phyloP scores from a whole-genome alignment of 2,888 invertebrate species.

The Balanococcus diminutus region DNA sequence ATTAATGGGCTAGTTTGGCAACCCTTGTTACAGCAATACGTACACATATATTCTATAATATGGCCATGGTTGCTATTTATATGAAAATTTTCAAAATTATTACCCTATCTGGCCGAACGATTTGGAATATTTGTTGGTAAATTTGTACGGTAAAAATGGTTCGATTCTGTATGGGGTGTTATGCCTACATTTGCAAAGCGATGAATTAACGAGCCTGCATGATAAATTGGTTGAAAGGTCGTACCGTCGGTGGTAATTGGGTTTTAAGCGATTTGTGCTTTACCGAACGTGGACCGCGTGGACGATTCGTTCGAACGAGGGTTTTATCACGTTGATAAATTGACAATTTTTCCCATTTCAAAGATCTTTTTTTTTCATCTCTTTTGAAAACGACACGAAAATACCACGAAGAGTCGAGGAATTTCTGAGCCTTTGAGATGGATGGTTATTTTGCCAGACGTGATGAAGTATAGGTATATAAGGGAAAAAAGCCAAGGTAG shows the following conservation, averaged over 20 bases:
- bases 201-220: neutral
- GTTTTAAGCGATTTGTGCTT: conserved; percentile 23
- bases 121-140: neutral
- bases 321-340: conserved; percentile 23
- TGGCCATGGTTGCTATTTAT: neutral
- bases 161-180: neutral
- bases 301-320: conserved; percentile 9
- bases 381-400: neutral
- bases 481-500: neutral
- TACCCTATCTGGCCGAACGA: neutral
- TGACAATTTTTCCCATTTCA: neutral
- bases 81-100: neutral
- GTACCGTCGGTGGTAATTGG: conserved; percentile 6
- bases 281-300: too few relatives aligned
- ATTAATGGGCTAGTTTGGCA: neutral
- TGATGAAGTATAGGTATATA: too few relatives aligned
- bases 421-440: neutral
- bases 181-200: neutral
- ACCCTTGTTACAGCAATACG: neutral
- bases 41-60: neutral
- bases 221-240: conserved; percentile 18
- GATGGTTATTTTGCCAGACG: neutral
- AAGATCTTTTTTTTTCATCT: neutral
- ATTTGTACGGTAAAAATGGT: neutral
- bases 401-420: neutral